Evolutionary conservation across 2,888 invertebrate species (phyloP), one percentile per base, ranked within the genome.

Genomic region (Ptychoptera albimana): DNA sequence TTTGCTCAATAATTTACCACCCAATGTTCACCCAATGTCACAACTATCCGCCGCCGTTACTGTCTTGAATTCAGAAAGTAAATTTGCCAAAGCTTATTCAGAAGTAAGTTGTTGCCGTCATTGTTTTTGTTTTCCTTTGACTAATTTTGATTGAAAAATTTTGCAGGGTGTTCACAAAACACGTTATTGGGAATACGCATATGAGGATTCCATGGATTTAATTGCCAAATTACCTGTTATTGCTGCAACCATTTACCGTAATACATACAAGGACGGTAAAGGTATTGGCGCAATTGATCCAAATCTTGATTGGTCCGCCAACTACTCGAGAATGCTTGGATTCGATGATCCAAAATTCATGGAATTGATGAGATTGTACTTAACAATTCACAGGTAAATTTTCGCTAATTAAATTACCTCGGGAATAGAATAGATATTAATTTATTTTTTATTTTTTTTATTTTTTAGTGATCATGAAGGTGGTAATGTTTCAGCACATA

Each of bases 401-500:
- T 31, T 39, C 30, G 11, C 5, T 14, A 8, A 11, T 39, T 30
- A 36, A 4, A 32, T 9, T n/a, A n/a, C n/a, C n/a, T n/a, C n/a
- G n/a, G n/a, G n/a, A n/a, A n/a, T n/a, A n/a, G n/a, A n/a, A n/a
- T n/a, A n/a, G 31, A 32, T 31, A 8, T 31, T 31, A 37, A n/a
- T 32, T 32, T 12, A 39, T 42, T 47, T 15, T 31, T 23, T 42
- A 41, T 16, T 10, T 31, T 43, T 40, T 36, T 23, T 42, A 32
- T 37, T 14, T 42, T 43, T 39, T 48, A 55, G 57, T 50, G 88
- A 89, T 60, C 87, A 89, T 63, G 88, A 91, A 66, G 88, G 88
- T 54, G 88, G 89, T 49, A 89, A 91, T 62, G 89, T 91, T 1
- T 84, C 84, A 23, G 88, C 89, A n/a, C 89, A 89, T 61, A 79